These are phyloP conservation scores for Orthosia gothica DNA, from an alignment of 2,888 invertebrate genomes.

Conservation along the genomic window DNA sequence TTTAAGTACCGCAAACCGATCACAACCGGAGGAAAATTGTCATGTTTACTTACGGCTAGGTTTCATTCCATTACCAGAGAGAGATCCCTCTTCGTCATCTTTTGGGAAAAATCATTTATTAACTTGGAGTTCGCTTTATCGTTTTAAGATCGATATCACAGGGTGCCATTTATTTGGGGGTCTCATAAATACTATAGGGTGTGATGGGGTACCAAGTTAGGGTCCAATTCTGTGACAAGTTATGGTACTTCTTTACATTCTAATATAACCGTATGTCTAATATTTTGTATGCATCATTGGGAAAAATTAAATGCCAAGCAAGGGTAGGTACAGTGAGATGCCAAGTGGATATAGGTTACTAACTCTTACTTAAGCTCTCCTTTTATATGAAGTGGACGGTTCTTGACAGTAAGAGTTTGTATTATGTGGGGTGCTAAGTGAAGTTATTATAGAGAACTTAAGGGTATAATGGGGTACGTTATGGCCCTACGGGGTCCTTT, in stretches of 20 bases:
- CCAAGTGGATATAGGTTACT: no score
- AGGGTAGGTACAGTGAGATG: no score
- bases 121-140: background rate
- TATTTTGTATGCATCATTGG: no score
- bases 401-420: no score
- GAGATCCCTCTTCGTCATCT: no score
- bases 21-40: slow-evolving; percentile 54
- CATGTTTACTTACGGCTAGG: background rate
- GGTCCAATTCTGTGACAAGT: no score
- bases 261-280: no score
- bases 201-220: background rate
- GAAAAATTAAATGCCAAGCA: no score
- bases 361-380: no score
- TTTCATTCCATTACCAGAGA: background rate
- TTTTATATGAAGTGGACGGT: no score
- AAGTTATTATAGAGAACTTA: no score
- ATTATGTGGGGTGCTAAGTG: background rate
- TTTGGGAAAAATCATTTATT: slow-evolving; percentile 2
- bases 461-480: background rate
- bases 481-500: slow-evolving; percentile 3
- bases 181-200: background rate
- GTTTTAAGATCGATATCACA: background rate
- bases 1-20: slow-evolving; percentile 65
- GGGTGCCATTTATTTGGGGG: background rate
- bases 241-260: no score